These are phyloP conservation scores for Ochropacha duplaris DNA, from an alignment of 2,888 invertebrate species.

Conservation along the genomic window DNA sequence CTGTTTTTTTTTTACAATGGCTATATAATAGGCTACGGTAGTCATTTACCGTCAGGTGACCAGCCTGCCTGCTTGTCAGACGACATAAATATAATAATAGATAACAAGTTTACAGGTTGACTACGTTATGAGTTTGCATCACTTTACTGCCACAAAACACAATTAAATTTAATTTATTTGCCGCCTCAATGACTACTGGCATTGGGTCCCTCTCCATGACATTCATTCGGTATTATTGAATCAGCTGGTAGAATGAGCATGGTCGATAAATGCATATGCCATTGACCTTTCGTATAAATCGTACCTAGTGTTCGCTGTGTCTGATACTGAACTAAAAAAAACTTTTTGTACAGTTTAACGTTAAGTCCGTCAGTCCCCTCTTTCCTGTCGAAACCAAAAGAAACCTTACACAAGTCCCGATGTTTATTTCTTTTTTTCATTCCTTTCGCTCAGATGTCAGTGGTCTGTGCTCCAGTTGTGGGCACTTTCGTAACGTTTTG, in stretches of 20 bases:
- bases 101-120: not conserved
- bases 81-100: not conserved
- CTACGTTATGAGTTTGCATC: not conserved
- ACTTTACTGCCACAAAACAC: too few species aligned
- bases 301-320: not conserved
- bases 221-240: not conserved
- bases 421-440: constrained; percentile 28
- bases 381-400: constrained; percentile 2
- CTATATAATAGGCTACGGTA: too few species aligned
- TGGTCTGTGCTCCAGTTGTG: constrained; percentile 39
- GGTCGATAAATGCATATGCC: not conserved
- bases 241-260: not conserved
- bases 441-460: constrained; percentile 28
- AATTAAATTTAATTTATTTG: not conserved
- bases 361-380: not conserved
- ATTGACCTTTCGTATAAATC: not conserved
- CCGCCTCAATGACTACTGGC: not conserved
- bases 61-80: too few species aligned
- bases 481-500: constrained; percentile 42
- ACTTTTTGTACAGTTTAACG: not conserved
- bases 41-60: too few species aligned
- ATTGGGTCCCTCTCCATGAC: too few species aligned
- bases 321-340: not conserved
- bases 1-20: too few species aligned
- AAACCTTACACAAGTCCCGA: constrained; percentile 41